Conservation (phyloP, 2,888 invertebrate genomes). For the Aphrophora alni region DNA sequence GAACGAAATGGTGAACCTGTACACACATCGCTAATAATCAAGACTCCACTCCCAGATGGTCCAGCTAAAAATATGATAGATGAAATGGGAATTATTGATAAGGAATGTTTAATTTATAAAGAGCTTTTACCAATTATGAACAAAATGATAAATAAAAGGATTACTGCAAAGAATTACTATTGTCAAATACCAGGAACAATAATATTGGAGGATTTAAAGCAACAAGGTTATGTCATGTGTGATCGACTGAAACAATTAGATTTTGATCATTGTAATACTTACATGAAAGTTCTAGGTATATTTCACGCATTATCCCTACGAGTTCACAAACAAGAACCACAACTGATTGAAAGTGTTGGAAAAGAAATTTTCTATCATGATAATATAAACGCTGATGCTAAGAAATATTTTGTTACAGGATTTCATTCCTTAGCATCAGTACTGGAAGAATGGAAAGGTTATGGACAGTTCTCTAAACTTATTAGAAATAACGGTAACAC, state of each 20-base stretch:
- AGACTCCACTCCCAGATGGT: not conserved
- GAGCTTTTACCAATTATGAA: not conserved
- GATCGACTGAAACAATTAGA: not conserved
- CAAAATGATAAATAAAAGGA: not conserved
- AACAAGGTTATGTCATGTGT: not conserved
- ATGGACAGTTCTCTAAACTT: not conserved
- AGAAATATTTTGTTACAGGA: not conserved
- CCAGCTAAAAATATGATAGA: not conserved
- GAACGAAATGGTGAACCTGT: not conserved
- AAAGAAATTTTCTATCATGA: slow-evolving; percentile 14
- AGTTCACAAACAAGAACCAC: not conserved
- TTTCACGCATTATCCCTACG: not conserved
- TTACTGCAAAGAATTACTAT: not conserved
- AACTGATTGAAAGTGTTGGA: slow-evolving; percentile 7
- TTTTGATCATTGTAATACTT: not conserved
- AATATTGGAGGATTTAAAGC: not conserved
- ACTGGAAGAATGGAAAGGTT: not conserved
- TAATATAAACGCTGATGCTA: too few relatives aligned
- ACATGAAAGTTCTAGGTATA: not conserved
- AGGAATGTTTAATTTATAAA: not conserved
- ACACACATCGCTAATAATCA: not conserved
- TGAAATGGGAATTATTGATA: not conserved
- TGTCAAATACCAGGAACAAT: not conserved
- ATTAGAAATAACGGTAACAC: not conserved
- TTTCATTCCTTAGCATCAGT: not conserved